Conservation (phyloP, 2,888 invertebrate species). For the Ypsolopha sequella region DNA sequence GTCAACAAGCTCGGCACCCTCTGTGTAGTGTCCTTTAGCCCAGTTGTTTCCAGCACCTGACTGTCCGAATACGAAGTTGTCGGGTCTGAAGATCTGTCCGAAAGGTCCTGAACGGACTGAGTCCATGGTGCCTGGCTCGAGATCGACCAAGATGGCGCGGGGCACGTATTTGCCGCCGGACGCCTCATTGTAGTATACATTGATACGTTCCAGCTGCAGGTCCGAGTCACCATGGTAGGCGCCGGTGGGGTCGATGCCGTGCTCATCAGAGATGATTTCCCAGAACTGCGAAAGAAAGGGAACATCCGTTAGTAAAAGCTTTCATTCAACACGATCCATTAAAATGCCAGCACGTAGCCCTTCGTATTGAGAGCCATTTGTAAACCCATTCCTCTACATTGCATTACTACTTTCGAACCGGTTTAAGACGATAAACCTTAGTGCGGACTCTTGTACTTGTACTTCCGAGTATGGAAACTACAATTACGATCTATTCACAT, state of each 20-base stretch:
- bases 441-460: background rate
- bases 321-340: constrained; percentile 32
- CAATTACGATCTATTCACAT: constrained; percentile 1
- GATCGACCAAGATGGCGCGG: constrained; percentile 54
- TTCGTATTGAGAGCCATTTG: constrained; percentile 24
- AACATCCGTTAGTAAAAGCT: constrained; percentile 76
- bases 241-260: constrained; percentile 93
- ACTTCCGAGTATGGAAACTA: background rate
- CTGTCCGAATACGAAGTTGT: constrained; percentile 80
- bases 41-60: constrained; percentile 73
- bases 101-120: constrained; percentile 77
- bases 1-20: constrained; percentile 75
- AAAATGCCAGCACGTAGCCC: constrained; percentile 45
- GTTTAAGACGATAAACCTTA: constrained; percentile 18
- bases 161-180: constrained; percentile 69
- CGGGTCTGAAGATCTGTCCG: constrained; percentile 81
- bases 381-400: constrained; percentile 21
- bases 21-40: constrained; percentile 80
- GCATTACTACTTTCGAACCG: constrained; percentile 46
- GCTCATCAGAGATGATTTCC: constrained; percentile 97
- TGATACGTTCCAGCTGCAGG: constrained; percentile 93
- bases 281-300: constrained; percentile 76
- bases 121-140: constrained; percentile 73
- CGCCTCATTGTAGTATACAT: constrained; percentile 96
- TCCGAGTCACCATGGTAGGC: constrained; percentile 93